A percentile compares a stretch with the other conserved stretches of the same genome.
These are phyloP conservation scores for Phoxinus dragarum DNA, from an alignment of 2,797 vertebrate species.

Conservation along the genomic window DNA sequence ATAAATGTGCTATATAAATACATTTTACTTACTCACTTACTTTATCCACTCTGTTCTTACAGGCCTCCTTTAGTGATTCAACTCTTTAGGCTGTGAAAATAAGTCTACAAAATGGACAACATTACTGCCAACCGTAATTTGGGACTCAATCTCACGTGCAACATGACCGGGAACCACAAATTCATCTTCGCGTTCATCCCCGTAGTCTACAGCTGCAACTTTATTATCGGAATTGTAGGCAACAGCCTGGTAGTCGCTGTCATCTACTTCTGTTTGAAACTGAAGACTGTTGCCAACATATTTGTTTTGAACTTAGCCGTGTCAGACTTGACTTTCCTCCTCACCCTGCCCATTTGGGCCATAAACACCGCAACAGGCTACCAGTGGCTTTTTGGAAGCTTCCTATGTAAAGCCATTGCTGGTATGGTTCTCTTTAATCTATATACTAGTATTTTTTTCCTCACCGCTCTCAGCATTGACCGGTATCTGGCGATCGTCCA, in stretches of 20 bases:
- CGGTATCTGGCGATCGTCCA: constrained; percentile 95
- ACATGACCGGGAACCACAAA: constrained; percentile 83
- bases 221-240: constrained; percentile 92
- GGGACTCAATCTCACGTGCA: constrained; percentile 82
- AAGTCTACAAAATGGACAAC: constrained; percentile 72
- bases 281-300: constrained; percentile 94
- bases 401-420: constrained; percentile 89
- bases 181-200: constrained; percentile 92
- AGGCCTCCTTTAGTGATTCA: background rate
- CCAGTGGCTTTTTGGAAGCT: constrained; percentile 90
- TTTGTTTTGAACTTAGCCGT: constrained; percentile 93
- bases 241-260: constrained; percentile 95
- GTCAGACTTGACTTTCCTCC: constrained; percentile 92
- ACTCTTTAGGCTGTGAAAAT: background rate
- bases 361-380: constrained; percentile 88
- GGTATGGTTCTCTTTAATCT: constrained; percentile 89
- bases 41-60: background rate
- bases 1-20: no score
- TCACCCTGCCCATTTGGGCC: constrained; percentile 95
- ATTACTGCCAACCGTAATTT: constrained; percentile 66
- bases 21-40: no score
- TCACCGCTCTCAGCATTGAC: constrained; percentile 93
- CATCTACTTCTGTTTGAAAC: constrained; percentile 94
- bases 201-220: constrained; percentile 90
- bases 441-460: constrained; percentile 93